Percentiles rank a stretch among this genome's conserved stretches.
These are phyloP conservation scores for Lonchura striata DNA, from an alignment of 2,113 vertebrate species.

Conservation along the genomic window DNA sequence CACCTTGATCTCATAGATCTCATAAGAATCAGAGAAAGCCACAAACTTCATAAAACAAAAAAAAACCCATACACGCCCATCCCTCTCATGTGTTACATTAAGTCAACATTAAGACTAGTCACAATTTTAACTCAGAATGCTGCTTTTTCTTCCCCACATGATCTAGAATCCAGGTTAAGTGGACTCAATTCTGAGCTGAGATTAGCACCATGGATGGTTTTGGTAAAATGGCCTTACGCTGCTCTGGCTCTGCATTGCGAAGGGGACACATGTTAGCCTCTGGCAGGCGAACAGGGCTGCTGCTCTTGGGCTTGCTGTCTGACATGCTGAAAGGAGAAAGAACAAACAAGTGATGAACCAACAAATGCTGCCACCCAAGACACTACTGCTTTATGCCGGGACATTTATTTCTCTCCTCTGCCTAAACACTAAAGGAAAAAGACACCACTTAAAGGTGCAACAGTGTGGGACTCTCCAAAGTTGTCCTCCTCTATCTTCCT, in stretches of 20 bases:
- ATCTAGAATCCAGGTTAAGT: background rate
- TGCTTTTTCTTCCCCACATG: background rate
- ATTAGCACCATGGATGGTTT: background rate
- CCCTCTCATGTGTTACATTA: background rate
- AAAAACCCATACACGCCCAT: background rate
- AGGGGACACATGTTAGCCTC: constrained; percentile 75
- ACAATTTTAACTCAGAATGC: background rate
- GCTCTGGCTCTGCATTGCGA: constrained; percentile 80
- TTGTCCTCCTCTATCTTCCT: background rate
- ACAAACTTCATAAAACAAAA: background rate
- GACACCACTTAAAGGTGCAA: background rate
- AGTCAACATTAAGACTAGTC: background rate
- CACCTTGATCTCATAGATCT: background rate
- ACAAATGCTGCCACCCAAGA: background rate
- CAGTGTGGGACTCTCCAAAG: background rate
- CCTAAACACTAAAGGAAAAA: background rate
- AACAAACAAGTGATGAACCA: background rate
- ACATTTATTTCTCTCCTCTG: background rate
- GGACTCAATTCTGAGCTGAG: background rate
- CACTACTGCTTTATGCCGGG: background rate
- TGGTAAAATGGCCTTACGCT: constrained; percentile 70
- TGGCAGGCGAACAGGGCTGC: constrained; percentile 84
- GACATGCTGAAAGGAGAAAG: constrained; percentile 62
- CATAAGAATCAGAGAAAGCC: background rate
- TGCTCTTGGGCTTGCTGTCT: constrained; percentile 84